phyloP scores from a whole-genome alignment of 2,888 invertebrate genomes.

The Hartigia nigra region DNA sequence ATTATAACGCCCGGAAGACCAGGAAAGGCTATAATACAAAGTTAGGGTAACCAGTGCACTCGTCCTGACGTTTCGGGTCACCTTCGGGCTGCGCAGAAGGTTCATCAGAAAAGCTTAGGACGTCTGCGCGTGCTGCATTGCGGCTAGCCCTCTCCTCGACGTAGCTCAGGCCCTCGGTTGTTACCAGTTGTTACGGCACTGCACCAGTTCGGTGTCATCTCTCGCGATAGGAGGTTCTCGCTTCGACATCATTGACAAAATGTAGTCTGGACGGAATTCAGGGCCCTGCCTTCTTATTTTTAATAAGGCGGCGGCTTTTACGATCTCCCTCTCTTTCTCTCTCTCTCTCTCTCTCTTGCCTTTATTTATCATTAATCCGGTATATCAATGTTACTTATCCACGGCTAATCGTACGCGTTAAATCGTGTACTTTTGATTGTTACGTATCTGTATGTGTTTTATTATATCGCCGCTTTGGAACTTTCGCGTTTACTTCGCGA shows the following conservation, averaged over 20 bases:
- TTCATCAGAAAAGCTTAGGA: conserved; percentile 47
- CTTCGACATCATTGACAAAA: conserved; percentile 18
- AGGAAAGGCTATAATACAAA: not conserved
- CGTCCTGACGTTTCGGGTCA: conserved; percentile 15
- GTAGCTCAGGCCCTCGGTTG: conserved; percentile 31
- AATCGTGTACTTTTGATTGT: conserved; percentile 6
- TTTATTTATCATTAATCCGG: conserved; percentile 3
- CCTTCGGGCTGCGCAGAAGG: conserved; percentile 40
- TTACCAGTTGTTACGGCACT: conserved; percentile 49
- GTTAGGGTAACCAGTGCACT: conserved; percentile 12
- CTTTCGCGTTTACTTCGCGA: not conserved
- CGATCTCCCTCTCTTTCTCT: conserved; percentile 10
- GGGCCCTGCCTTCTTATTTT: conserved; percentile 18
- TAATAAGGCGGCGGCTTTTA: not conserved
- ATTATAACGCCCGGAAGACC: not conserved
- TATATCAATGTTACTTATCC: conserved; percentile 12
- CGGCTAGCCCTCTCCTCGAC: conserved; percentile 45
- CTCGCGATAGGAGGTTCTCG: conserved; percentile 15
- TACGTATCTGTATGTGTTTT: conserved; percentile 20
- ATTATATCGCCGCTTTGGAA: conserved; percentile 11
- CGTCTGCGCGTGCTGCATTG: conserved; percentile 60
- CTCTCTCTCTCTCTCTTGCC: conserved; percentile 26
- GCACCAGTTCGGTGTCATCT: conserved; percentile 33
- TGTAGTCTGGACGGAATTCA: conserved; percentile 27
- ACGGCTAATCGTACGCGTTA: conserved; percentile 1